phyloP scores from a whole-genome alignment of 2,888 invertebrate species.

The Esperia sulphurella region DNA sequence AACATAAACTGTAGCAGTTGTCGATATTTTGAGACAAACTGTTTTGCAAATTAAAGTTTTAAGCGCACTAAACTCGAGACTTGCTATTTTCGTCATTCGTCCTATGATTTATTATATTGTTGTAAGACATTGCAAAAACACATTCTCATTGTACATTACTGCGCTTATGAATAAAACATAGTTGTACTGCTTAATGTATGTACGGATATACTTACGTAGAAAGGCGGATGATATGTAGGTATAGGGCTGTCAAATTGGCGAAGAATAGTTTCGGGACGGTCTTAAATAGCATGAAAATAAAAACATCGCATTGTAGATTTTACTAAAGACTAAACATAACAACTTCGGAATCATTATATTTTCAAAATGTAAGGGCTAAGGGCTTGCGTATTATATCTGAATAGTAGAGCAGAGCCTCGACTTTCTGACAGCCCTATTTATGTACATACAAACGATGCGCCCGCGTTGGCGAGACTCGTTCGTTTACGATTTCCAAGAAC shows the following conservation, averaged over 20 bases:
- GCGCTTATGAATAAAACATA: constrained; percentile 49
- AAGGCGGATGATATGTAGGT: constrained; percentile 40
- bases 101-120: constrained; percentile 22
- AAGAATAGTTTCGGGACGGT: too few relatives aligned
- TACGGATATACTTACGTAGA: constrained; percentile 32
- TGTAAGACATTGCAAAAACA: constrained; percentile 34
- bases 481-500: constrained; percentile 65
- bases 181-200: constrained; percentile 18
- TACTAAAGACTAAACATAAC: too few relatives aligned
- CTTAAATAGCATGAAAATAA: too few relatives aligned
- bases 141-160: constrained; percentile 30
- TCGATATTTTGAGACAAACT: too few relatives aligned
- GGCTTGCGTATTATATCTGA: too few relatives aligned
- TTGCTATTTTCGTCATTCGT: constrained; percentile 10
- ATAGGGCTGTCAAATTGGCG: not conserved
- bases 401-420: too few relatives aligned
- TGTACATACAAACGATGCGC: constrained; percentile 30
- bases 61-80: not conserved
- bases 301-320: too few relatives aligned
- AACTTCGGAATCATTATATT: too few relatives aligned
- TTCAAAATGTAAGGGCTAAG: too few relatives aligned
- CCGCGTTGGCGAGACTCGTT: constrained; percentile 24
- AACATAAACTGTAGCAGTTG: too few relatives aligned
- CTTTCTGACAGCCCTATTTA: too few relatives aligned
- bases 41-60: too few relatives aligned